These are phyloP conservation scores for Hypomesus transpacificus DNA, from an alignment of 2,113 vertebrate genomes.

Conservation along the genomic window DNA sequence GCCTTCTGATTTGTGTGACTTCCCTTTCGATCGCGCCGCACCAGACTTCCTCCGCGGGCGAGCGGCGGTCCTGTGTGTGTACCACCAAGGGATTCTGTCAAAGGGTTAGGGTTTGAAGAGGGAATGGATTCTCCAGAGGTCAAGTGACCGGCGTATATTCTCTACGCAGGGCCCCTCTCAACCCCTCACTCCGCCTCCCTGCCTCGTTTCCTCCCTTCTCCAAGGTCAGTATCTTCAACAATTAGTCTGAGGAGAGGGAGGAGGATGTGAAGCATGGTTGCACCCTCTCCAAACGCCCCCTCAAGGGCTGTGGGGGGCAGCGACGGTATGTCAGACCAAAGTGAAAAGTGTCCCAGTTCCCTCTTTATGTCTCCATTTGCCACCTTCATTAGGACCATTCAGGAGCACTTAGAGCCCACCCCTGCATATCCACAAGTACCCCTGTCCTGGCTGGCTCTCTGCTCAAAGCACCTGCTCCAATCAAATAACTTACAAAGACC, in stretches of 20 bases:
- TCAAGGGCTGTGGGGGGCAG: constrained; percentile 68
- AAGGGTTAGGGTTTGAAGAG: constrained; percentile 11
- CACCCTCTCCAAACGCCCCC: constrained; percentile 68
- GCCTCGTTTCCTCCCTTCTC: constrained; percentile 40
- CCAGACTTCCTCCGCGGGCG: constrained; percentile 7
- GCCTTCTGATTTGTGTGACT: constrained; percentile 37
- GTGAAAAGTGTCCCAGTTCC: constrained; percentile 75
- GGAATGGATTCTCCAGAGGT: constrained; percentile 30
- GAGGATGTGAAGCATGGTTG: constrained; percentile 67
- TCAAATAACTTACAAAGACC: constrained; percentile 60
- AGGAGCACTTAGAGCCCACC: constrained; percentile 67
- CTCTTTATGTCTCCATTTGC: constrained; percentile 78
- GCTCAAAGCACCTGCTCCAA: constrained; percentile 58
- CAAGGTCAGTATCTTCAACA: constrained; percentile 76
- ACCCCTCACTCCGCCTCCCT: constrained; percentile 32
- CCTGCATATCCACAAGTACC: constrained; percentile 66
- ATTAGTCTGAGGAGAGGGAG: constrained; percentile 67
- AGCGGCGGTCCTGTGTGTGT: not conserved
- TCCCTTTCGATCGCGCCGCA: constrained; percentile 24
- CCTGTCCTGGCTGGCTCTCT: constrained; percentile 53
- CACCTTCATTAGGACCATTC: constrained; percentile 70
- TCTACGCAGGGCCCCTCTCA: constrained; percentile 25
- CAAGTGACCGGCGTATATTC: constrained; percentile 26
- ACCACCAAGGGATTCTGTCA: not conserved
- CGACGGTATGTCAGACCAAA: constrained; percentile 69